These are phyloP conservation scores for Palythoa caribaeorum DNA, from an alignment of 92 coral and sea anemone genomes.

Conservation along the genomic window DNA sequence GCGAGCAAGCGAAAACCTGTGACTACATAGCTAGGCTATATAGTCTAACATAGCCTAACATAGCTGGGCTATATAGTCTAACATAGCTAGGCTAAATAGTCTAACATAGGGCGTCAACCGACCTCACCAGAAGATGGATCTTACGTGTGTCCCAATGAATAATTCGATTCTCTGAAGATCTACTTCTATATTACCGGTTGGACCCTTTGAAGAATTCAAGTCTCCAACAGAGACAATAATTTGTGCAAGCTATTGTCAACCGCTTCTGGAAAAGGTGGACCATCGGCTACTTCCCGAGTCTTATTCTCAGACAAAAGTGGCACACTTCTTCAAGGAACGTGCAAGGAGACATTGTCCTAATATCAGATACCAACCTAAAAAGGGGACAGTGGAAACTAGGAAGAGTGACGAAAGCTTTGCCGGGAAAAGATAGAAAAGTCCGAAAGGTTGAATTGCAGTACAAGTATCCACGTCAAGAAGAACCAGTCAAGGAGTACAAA, in stretches of 20 bases:
- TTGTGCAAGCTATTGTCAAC: conserved; percentile 39
- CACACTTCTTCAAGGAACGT: background rate
- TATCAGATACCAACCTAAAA: background rate
- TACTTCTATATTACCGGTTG: conserved; percentile 57
- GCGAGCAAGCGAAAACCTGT: no score
- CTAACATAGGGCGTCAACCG: conserved; percentile 72
- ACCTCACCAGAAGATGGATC: conserved; percentile 59
- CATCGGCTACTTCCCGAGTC: conserved; percentile 1
- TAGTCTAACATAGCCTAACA: no score
- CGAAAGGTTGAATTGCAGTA: background rate
- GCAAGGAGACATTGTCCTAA: background rate
- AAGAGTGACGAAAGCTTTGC: background rate
- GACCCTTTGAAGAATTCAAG: conserved; percentile 57
- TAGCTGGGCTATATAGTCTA: no score
- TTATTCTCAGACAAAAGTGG: background rate
- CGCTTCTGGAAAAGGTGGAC: conserved; percentile 47
- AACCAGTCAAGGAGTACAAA: background rate
- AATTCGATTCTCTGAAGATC: conserved; percentile 61
- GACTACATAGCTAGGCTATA: no score
- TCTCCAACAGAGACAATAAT: conserved; percentile 39
- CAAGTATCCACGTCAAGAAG: background rate
- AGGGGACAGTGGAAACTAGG: background rate
- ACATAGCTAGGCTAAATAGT: no score
- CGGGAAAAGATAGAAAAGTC: background rate
- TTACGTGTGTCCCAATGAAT: conserved; percentile 64